Evolutionary conservation across 1,140 invertebrate genomes (phyloP).

Genomic region (Matsumurasca onukii): DNA sequence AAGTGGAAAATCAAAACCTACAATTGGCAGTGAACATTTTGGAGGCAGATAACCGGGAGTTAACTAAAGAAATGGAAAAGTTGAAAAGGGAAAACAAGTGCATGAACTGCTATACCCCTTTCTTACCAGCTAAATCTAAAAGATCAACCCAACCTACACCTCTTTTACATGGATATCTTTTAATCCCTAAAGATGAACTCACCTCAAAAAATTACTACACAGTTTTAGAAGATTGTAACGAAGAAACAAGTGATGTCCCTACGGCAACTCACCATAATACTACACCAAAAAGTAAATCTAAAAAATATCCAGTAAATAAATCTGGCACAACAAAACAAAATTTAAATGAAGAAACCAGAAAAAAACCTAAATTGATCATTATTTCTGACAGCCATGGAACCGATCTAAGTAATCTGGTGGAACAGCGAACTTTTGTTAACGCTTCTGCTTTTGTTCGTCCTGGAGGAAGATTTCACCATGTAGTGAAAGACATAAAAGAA

Average conservation of each 20-base stretch:
- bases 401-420: background rate
- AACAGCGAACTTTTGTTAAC: background rate
- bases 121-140: background rate
- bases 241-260: background rate
- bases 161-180: no score
- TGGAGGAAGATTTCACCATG: conserved; percentile 1
- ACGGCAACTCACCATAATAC: background rate
- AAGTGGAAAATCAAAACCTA: background rate
- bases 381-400: background rate
- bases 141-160: background rate
- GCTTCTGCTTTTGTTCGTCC: conserved; percentile 4
- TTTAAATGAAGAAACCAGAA: background rate
- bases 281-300: background rate
- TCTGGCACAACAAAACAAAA: background rate
- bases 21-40: background rate
- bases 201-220: background rate
- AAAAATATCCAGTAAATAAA: background rate
- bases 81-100: background rate
- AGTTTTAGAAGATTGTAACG: background rate
- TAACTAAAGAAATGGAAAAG: background rate
- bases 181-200: background rate
- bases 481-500: background rate
- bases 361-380: conserved; percentile 1
- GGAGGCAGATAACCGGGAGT: background rate
- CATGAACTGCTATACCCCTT: background rate